Evolutionary conservation across 2,113 vertebrate genomes (phyloP).

Genomic region (Empidonax traillii): DNA sequence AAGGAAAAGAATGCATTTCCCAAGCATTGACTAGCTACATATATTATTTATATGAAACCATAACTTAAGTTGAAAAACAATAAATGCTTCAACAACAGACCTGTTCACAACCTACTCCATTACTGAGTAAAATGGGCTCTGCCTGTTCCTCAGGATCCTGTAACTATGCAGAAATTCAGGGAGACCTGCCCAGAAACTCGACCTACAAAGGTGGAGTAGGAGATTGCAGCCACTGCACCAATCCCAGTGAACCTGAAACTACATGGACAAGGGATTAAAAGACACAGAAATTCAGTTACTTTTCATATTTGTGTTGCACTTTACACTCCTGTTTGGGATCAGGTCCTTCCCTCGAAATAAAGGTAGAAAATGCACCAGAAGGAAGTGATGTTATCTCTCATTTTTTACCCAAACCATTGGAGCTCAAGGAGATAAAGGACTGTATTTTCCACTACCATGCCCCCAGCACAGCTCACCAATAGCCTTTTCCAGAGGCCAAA

Average conservation of each 20-base stretch:
- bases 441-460: background rate
- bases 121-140: constrained; percentile 41
- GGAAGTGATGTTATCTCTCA: background rate
- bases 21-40: constrained; percentile 70
- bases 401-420: background rate
- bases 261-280: background rate
- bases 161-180: background rate
- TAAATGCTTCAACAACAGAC: constrained; percentile 58
- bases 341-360: background rate
- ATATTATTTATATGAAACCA: constrained; percentile 80
- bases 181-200: background rate
- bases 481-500: background rate
- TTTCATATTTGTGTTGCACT: background rate
- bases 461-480: background rate
- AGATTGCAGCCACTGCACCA: background rate
- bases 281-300: background rate
- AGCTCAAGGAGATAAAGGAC: background rate
- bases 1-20: constrained; percentile 71
- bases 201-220: background rate
- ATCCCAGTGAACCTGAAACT: background rate
- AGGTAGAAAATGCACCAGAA: background rate
- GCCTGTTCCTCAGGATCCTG: background rate
- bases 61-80: constrained; percentile 76
- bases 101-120: constrained; percentile 16
- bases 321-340: background rate